These are phyloP conservation scores for Rotaria socialis DNA, from an alignment of 2,888 invertebrate species.

Conservation along the genomic window DNA sequence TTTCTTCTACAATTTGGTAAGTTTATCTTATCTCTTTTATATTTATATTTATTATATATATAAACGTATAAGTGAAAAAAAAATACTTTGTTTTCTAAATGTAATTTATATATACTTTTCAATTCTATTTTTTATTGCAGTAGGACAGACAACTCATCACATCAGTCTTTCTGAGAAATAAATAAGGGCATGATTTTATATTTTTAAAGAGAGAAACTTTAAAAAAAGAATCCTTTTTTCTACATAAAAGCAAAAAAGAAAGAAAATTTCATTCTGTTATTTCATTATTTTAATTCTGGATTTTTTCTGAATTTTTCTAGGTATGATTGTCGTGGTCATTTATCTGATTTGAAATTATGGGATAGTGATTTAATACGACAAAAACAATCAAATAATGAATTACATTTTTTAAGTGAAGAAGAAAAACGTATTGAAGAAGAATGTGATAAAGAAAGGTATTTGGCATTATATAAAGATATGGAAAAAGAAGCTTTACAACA, in stretches of 20 bases:
- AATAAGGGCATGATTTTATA: not conserved
- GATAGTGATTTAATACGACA: constrained; percentile 70
- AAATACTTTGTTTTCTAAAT: not conserved
- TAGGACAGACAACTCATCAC: not conserved
- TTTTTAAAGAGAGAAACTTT: not conserved
- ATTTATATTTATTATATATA: not conserved
- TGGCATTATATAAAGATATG: constrained; percentile 76
- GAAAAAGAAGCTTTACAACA: constrained; percentile 82
- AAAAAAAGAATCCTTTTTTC: not conserved
- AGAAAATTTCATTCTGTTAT: not conserved
- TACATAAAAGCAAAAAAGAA: not conserved
- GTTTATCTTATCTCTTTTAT: constrained; percentile 3
- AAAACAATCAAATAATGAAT: not conserved
- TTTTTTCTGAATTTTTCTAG: constrained; percentile 61
- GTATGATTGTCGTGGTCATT: constrained; percentile 87
- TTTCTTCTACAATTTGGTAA: constrained; percentile 6
- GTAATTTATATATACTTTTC: not conserved
- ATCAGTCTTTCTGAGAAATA: constrained; percentile 1
- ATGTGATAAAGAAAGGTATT: constrained; percentile 90
- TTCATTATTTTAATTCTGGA: not conserved
- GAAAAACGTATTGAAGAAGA: constrained; percentile 79
- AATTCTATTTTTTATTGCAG: constrained; percentile 19
- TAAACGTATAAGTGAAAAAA: too few relatives aligned
- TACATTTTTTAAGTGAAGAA: constrained; percentile 60
- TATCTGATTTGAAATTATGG: constrained; percentile 75